phyloP scores from a whole-genome alignment of 2,113 vertebrate species.

The Caretta caretta region DNA sequence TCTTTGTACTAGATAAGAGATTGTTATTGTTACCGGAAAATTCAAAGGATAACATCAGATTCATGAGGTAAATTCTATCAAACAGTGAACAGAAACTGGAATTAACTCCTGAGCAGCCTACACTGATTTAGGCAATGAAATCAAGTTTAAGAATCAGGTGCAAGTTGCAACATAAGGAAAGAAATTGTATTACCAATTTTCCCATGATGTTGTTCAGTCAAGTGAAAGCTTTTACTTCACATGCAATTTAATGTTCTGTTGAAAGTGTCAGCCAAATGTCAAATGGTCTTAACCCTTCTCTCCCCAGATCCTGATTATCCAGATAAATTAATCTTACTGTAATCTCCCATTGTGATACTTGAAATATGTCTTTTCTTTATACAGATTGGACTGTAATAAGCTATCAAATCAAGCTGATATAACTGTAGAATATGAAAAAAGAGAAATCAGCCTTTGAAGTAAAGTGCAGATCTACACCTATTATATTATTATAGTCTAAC shows the following conservation, averaged over 20 bases:
- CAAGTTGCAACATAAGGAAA: slow-evolving; percentile 19
- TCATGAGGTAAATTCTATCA: neutral
- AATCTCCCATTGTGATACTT: neutral
- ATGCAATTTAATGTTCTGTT: slow-evolving; percentile 13
- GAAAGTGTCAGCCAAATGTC: slow-evolving; percentile 54
- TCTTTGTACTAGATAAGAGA: neutral
- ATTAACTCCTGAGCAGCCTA: neutral
- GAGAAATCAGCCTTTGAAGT: neutral
- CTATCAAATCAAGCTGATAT: neutral
- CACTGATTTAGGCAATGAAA: neutral
- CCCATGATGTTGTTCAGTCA: slow-evolving; percentile 31
- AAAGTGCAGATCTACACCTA: neutral
- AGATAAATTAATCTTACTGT: slow-evolving; percentile 15
- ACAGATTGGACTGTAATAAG: neutral
- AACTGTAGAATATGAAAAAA: neutral
- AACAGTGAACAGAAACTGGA: neutral
- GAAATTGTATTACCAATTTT: slow-evolving; percentile 22
- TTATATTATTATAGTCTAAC: neutral
- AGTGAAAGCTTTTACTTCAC: slow-evolving; percentile 48
- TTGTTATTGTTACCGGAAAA: neutral
- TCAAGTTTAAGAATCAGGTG: slow-evolving; percentile 22
- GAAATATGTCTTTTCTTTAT: neutral
- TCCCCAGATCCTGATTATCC: neutral
- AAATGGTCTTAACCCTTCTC: neutral
- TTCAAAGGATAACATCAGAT: neutral